phyloP scores from a whole-genome alignment of 2,888 invertebrate genomes.

The Agrochola litura region DNA sequence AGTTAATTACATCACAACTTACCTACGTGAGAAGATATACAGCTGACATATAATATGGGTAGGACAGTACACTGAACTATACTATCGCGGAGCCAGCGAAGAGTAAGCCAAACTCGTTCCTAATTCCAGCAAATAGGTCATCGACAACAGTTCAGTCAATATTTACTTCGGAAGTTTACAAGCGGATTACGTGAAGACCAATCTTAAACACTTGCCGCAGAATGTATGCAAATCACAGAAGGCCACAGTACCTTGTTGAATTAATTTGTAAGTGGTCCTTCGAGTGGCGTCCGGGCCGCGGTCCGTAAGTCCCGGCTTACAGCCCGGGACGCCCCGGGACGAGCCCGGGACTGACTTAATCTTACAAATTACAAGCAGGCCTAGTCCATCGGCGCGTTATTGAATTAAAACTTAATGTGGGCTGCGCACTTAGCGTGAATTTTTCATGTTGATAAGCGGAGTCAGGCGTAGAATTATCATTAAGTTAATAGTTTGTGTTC shows the following conservation, averaged over 20 bases:
- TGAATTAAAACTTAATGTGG: conserved; percentile 71
- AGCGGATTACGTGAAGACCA: conserved; percentile 57
- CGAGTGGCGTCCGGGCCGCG: conserved; percentile 57
- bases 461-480: conserved; percentile 35
- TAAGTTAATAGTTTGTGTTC: conserved; percentile 52
- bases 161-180: conserved; percentile 58
- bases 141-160: conserved; percentile 54
- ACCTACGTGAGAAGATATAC: conserved; percentile 24
- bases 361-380: conserved; percentile 71
- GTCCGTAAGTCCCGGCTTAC: conserved; percentile 66
- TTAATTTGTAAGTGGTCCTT: conserved; percentile 72
- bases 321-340: conserved; percentile 51
- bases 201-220: conserved; percentile 63
- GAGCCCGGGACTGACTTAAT: conserved; percentile 64
- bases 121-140: conserved; percentile 35
- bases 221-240: conserved; percentile 71
- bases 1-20: conserved; percentile 47
- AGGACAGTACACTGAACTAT: neutral
- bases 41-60: conserved; percentile 30
- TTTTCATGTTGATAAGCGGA: conserved; percentile 58
- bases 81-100: neutral
- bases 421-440: conserved; percentile 53
- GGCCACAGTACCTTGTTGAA: conserved; percentile 69
- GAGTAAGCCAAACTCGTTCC: conserved; percentile 18
- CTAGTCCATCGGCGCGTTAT: conserved; percentile 71